Evolutionary conservation across 2,797 vertebrate species (phyloP), one percentile per base, ranked within the genome.

Genomic region (Lycodopsis pacificus): DNA sequence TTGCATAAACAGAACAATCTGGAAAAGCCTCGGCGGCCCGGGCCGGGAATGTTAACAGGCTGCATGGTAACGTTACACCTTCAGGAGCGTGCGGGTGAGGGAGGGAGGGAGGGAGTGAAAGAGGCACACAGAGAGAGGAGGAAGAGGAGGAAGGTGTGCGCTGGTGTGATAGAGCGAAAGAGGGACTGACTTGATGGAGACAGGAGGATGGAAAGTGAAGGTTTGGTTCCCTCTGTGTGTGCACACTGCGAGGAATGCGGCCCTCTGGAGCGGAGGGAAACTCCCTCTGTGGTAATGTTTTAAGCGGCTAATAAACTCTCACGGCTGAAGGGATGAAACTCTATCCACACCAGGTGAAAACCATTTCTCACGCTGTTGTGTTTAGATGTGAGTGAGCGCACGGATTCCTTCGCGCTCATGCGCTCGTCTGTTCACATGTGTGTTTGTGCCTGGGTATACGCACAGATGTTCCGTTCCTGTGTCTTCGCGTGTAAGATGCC

Each of bases 301-400:
- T 86, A 89, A 85, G 86, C 82, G 88, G 82, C 90, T 89, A 86
- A 91, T 92, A 92, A 92, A 93, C 74, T 76, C 81, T 79, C 22
- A 22, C 15, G 82, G 77, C 86, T 82, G 80, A 83, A 71, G 61
- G 76, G 73, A 88, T 82, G 93, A 94, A 94, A 95, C 54, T 46
- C 22, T 71, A 93, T 87, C 89, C 80, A 13, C 38, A 14, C 90
- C 94, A 95, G 93, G 93, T 94, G 94, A 94, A 88, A 94, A 81
- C 62, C 81, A 84, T 93, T 93, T 90, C 88, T 94, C 79, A 83
- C 77, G 53, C 87, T 86, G 61, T 54, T 14, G 63, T 81, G 75
- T 84, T 88, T 73, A 38, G 48, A 85, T 77, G 76, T 65, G 73
- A 86, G 40, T 1, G 25, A 81, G 68, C 2, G 6, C 65, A 36